phyloP scores from a whole-genome alignment of 2,797 vertebrate species.

The Oophaga sylvatica region DNA sequence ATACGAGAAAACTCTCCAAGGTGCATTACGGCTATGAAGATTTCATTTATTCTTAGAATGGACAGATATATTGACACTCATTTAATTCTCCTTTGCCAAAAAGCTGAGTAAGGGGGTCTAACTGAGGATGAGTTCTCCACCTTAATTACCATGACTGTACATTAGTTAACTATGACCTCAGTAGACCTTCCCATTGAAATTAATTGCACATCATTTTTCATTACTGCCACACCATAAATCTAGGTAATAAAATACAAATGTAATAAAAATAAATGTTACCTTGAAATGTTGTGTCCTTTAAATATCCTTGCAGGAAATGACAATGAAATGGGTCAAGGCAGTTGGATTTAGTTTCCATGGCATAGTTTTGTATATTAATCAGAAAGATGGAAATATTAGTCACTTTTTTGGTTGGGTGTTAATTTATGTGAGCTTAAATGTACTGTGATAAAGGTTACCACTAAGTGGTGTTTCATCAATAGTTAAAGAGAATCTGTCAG shows the following conservation, averaged over 20 bases:
- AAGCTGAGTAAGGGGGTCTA: slow-evolving; percentile 22
- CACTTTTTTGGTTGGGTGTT: not conserved
- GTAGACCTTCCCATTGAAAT: slow-evolving; percentile 33
- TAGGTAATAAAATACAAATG: slow-evolving; percentile 36
- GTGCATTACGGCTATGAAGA: slow-evolving; percentile 33
- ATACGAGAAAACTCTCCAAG: slow-evolving; percentile 9
- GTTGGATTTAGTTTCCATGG: slow-evolving; percentile 23
- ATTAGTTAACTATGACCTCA: slow-evolving; percentile 51
- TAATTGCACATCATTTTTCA: slow-evolving; percentile 55
- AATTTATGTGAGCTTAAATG: slow-evolving; percentile 29
- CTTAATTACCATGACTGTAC: slow-evolving; percentile 37
- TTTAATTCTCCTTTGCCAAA: slow-evolving; percentile 43
- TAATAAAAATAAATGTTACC: slow-evolving; percentile 58
- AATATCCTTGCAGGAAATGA: slow-evolving; percentile 11
- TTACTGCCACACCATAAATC: slow-evolving; percentile 38
- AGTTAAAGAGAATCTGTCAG: too few relatives aligned
- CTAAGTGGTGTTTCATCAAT: slow-evolving; percentile 40
- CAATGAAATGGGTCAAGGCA: slow-evolving; percentile 30
- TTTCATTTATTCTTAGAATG: slow-evolving; percentile 15
- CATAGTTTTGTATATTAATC: slow-evolving; percentile 11
- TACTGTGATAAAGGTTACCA: not conserved
- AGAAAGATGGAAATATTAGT: slow-evolving; percentile 3
- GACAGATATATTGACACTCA: slow-evolving; percentile 30
- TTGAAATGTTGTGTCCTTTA: slow-evolving; percentile 40
- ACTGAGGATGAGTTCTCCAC: slow-evolving; percentile 10